A percentile compares a stretch with the other conserved stretches of the same genome.
These are phyloP conservation scores for Oscheius sp. DNA, from an alignment of 2,888 invertebrate species.

Conservation along the genomic window DNA sequence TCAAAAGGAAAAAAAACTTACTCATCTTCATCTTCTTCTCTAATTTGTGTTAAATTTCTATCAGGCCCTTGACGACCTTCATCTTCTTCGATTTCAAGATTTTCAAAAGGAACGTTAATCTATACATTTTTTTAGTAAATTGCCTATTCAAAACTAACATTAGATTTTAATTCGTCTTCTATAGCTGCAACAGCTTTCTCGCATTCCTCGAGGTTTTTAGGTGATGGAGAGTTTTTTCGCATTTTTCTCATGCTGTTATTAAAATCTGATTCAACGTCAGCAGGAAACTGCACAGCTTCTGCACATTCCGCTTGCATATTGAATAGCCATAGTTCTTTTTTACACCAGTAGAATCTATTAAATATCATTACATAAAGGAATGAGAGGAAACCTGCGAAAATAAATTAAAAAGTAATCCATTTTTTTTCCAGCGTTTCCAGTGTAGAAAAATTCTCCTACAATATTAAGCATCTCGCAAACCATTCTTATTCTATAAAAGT, in stretches of 20 bases:
- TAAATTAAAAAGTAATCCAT: slow-evolving; percentile 58
- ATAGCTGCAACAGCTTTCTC: slow-evolving; percentile 33
- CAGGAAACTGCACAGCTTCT: slow-evolving; percentile 33
- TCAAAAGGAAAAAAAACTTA: neutral
- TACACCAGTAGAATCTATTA: slow-evolving; percentile 40
- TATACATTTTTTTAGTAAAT: neutral
- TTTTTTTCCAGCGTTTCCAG: slow-evolving; percentile 36
- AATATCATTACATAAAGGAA: neutral
- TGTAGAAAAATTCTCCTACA: slow-evolving; percentile 60
- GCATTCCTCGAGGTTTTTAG: slow-evolving; percentile 35
- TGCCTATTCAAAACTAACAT: slow-evolving; percentile 26
- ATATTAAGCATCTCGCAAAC: slow-evolving; percentile 51
- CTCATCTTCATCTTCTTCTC: slow-evolving; percentile 28
- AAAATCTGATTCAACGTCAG: slow-evolving; percentile 35
- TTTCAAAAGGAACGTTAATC: slow-evolving; percentile 15
- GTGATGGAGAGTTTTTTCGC: slow-evolving; percentile 31
- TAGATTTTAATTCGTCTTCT: slow-evolving; percentile 33
- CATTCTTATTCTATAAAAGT: slow-evolving; percentile 58
- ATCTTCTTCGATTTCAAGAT: slow-evolving; percentile 27
- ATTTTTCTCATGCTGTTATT: slow-evolving; percentile 25
- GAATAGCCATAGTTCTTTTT: slow-evolving; percentile 33
- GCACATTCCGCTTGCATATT: slow-evolving; percentile 19
- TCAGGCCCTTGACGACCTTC: neutral
- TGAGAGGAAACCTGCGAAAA: slow-evolving; percentile 37
- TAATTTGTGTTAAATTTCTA: slow-evolving; percentile 19